Conservation (phyloP, 1,140 invertebrate species). For the Ericerus pela region DNA sequence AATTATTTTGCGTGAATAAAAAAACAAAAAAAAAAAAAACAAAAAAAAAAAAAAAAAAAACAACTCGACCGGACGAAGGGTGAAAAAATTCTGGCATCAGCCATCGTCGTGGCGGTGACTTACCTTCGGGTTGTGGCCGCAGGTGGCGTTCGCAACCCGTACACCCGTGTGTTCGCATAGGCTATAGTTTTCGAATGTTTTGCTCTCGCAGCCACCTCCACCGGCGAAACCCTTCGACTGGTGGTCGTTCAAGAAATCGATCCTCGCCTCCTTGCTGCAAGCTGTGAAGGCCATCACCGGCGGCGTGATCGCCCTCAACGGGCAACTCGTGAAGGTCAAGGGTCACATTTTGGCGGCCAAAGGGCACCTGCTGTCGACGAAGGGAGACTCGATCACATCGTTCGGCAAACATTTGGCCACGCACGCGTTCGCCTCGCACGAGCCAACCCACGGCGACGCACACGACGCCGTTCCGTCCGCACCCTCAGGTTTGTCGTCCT, state of each 20-base stretch:
- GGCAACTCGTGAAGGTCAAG: slow-evolving; percentile 66
- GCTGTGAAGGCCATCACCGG: slow-evolving; percentile 71
- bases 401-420: slow-evolving; percentile 58
- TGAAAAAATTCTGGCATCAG: too few relatives aligned
- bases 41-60: too few relatives aligned
- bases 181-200: too few relatives aligned
- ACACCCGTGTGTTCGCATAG: too few relatives aligned
- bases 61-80: too few relatives aligned
- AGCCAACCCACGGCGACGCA: neutral
- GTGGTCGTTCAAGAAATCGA: slow-evolving; percentile 62
- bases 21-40: too few relatives aligned
- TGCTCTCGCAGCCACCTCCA: neutral
- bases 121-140: too few relatives aligned
- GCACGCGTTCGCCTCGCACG: slow-evolving; percentile 40
- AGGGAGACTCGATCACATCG: slow-evolving; percentile 56
- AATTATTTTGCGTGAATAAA: too few relatives aligned
- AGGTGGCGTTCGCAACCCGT: too few relatives aligned
- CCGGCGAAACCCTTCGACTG: slow-evolving; percentile 43
- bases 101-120: too few relatives aligned
- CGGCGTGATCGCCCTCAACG: slow-evolving; percentile 64
- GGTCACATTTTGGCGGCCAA: slow-evolving; percentile 55
- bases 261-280: slow-evolving; percentile 61
- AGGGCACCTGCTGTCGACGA: slow-evolving; percentile 50
- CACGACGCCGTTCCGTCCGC: neutral
- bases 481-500: neutral